Percentiles rank a stretch among this genome's conserved stretches.
Conservation (phyloP, 2,797 vertebrate species). For the Varecia variegata region DNA sequence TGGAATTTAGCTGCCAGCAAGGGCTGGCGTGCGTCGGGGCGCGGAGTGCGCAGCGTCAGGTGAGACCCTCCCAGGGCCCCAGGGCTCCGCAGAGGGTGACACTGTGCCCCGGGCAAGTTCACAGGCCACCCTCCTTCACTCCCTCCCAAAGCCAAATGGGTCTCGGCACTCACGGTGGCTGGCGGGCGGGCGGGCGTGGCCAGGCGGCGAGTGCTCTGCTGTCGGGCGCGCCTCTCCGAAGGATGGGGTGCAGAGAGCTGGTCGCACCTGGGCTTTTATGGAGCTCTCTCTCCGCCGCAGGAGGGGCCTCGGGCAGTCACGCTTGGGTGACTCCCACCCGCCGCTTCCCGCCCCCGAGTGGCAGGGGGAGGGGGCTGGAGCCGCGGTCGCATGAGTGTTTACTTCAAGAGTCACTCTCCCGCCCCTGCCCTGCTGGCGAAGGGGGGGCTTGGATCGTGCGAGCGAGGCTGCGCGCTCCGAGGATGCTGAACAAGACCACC, state of each 20-base stretch:
- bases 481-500: background rate
- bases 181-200: background rate
- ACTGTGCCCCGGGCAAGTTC: background rate
- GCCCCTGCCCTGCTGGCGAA: background rate
- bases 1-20: background rate
- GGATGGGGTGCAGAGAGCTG: conserved; percentile 66
- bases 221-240: conserved; percentile 29
- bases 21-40: background rate
- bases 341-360: conserved; percentile 49
- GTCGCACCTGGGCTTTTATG: conserved; percentile 81
- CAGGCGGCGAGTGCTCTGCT: conserved; percentile 50
- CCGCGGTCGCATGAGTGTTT: background rate
- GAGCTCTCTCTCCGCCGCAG: conserved; percentile 72
- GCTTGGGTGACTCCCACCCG: conserved; percentile 70
- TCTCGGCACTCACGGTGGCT: conserved; percentile 56
- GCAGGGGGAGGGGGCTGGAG: conserved; percentile 9
- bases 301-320: conserved; percentile 84
- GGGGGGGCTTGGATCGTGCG: fast-evolving
- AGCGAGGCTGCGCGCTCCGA: fast-evolving
- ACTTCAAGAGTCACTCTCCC: background rate
- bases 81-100: background rate
- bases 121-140: background rate
- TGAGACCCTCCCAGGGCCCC: no score
- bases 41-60: no score
- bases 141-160: background rate